A percentile compares a stretch with the other conserved stretches of the same genome.
Conservation (phyloP, 2,797 vertebrate genomes). For the Lycodopsis pacificus region DNA sequence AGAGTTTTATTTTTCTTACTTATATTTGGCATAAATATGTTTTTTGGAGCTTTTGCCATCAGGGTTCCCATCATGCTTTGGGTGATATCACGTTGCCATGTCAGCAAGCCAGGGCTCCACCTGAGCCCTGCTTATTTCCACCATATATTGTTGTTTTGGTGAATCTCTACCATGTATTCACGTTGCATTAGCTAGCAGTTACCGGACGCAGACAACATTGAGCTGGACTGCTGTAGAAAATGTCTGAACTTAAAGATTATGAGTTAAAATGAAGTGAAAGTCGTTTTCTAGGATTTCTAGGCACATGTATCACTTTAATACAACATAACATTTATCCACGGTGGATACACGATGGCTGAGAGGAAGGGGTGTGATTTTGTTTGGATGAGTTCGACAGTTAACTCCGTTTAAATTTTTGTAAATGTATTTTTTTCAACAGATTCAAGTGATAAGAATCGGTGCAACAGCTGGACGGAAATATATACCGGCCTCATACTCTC, state of each 20-base stretch:
- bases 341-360: neutral
- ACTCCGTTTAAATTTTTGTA: neutral
- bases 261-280: neutral
- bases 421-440: no score
- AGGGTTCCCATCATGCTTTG: slow-evolving; percentile 13
- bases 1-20: neutral
- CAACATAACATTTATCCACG: no score
- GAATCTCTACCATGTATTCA: neutral
- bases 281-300: neutral
- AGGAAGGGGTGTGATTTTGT: neutral
- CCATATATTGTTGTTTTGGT: neutral
- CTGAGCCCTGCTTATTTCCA: slow-evolving; percentile 12
- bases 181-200: neutral
- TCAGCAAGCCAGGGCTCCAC: neutral
- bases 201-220: neutral
- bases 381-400: neutral
- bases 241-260: no score
- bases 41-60: neutral
- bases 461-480: neutral
- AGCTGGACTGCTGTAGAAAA: neutral
- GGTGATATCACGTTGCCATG: neutral
- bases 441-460: neutral
- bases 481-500: neutral
- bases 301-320: neutral
- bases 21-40: neutral